A percentile compares a stretch with the other conserved stretches of the same genome.
These are phyloP conservation scores for Eulemur albifrons DNA, from an alignment of 2,797 vertebrate genomes.

Conservation along the genomic window DNA sequence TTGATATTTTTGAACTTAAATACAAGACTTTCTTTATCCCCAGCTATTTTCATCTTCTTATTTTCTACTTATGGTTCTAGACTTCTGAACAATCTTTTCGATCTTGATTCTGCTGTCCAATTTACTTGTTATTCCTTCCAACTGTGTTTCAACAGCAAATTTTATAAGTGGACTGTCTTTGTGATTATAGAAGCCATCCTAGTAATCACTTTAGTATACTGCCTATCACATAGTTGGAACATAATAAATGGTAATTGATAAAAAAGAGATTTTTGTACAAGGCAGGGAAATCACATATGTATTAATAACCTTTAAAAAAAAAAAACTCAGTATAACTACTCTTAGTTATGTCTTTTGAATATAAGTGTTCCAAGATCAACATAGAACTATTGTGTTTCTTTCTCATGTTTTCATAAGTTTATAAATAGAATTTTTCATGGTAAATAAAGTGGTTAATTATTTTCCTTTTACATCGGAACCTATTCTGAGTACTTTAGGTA, in stretches of 20 bases:
- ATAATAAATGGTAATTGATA: constrained; percentile 38
- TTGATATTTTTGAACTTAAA: constrained; percentile 51
- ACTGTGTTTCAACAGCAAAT: constrained; percentile 23
- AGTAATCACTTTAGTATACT: neutral
- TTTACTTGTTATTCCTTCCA: constrained; percentile 53
- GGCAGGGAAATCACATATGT: neutral
- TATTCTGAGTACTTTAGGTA: constrained; percentile 1
- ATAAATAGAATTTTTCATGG: constrained; percentile 25
- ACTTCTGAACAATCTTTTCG: constrained; percentile 50
- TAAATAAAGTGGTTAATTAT: neutral
- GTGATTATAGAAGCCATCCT: constrained; percentile 24
- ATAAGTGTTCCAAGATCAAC: neutral
- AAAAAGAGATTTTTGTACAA: neutral
- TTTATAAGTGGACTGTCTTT: constrained; percentile 35
- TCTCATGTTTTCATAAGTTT: constrained; percentile 4
- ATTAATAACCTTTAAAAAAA: neutral
- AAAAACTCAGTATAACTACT: neutral
- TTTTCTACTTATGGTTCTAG: constrained; percentile 44
- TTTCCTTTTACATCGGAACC: neutral
- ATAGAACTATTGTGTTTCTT: neutral
- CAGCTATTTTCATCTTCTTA: constrained; percentile 53
- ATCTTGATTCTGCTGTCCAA: constrained; percentile 47
- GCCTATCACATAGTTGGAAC: neutral
- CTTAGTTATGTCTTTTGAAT: neutral
- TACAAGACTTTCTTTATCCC: constrained; percentile 39